Conservation (phyloP, 2,797 vertebrate genomes). For the Coreius guichenoti region DNA sequence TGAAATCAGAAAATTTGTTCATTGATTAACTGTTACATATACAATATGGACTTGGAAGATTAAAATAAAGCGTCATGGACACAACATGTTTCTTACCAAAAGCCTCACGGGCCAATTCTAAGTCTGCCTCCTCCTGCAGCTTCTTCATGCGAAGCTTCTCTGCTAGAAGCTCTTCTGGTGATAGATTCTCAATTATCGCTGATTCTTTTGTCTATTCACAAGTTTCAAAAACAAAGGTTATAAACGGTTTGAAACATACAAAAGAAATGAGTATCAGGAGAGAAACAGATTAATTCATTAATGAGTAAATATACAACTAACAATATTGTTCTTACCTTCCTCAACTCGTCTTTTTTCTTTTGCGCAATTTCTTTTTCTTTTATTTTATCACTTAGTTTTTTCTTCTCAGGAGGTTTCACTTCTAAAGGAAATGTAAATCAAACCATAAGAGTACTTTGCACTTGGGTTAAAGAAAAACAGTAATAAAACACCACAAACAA, state of each 20-base stretch:
- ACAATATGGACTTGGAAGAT: background rate
- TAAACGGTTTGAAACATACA: background rate
- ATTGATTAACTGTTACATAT: background rate
- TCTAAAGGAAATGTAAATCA: conserved; percentile 73
- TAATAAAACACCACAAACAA: background rate
- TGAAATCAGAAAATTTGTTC: conserved; percentile 60
- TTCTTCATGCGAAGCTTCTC: conserved; percentile 92
- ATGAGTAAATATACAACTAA: background rate
- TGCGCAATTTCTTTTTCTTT: conserved; percentile 92
- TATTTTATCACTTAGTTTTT: conserved; percentile 94
- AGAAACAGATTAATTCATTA: background rate
- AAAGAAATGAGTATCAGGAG: background rate
- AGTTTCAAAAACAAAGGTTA: conserved; percentile 31
- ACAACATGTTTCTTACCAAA: conserved; percentile 83
- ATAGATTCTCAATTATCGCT: conserved; percentile 74
- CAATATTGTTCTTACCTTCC: conserved; percentile 74
- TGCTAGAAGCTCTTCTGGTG: conserved; percentile 86
- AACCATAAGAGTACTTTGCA: background rate
- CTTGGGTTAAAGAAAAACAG: background rate
- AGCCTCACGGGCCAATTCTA: conserved; percentile 94
- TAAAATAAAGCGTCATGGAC: too few species aligned
- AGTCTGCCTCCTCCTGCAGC: conserved; percentile 92
- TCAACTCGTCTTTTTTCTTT: conserved; percentile 86
- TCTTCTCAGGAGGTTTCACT: conserved; percentile 91
- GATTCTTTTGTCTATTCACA: conserved; percentile 76